These are phyloP conservation scores for Euglossa dilemma DNA, from an alignment of 1,140 invertebrate genomes.

Conservation along the genomic window DNA sequence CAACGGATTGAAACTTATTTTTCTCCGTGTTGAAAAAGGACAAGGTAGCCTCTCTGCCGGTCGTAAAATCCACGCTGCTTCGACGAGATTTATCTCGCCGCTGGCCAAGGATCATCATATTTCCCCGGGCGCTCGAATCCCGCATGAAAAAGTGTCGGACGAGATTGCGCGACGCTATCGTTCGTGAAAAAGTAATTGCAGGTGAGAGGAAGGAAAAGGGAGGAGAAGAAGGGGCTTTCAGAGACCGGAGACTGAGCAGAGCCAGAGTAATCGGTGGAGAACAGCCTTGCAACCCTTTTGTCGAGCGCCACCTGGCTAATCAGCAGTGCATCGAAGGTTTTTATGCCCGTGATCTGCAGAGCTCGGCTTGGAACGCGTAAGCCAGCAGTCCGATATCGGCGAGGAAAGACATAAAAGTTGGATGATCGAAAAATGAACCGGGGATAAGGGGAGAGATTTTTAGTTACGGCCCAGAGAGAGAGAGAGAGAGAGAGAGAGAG, in stretches of 20 bases:
- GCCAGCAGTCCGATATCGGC: background rate
- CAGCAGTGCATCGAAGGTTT: slow-evolving; percentile 34
- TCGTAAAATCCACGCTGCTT: slow-evolving; percentile 54
- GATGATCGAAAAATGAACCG: background rate
- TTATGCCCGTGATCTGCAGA: slow-evolving; percentile 45
- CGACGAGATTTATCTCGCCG: slow-evolving; percentile 49
- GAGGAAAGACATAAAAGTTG: background rate
- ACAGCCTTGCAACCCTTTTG: slow-evolving; percentile 43
- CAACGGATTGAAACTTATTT: slow-evolving; percentile 15
- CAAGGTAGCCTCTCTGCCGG: background rate
- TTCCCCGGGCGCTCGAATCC: slow-evolving; percentile 56
- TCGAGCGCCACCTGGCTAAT: slow-evolving; percentile 46
- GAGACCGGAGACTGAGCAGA: background rate
- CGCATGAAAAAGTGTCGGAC: slow-evolving; percentile 45
- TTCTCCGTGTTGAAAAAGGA: background rate
- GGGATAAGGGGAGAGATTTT: background rate
- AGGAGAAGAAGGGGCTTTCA: slow-evolving; percentile 45
- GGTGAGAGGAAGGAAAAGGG: background rate
- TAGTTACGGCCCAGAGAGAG: too few species aligned
- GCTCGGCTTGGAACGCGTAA: background rate
- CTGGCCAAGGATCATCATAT: slow-evolving; percentile 64
- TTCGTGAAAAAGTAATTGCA: slow-evolving; percentile 50
- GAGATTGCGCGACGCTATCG: slow-evolving; percentile 63
- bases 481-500: too few species aligned
- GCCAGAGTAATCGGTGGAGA: slow-evolving; percentile 54